Evolutionary conservation across 2,888 invertebrate genomes (phyloP).

Genomic region (Trimorus sp.): DNA sequence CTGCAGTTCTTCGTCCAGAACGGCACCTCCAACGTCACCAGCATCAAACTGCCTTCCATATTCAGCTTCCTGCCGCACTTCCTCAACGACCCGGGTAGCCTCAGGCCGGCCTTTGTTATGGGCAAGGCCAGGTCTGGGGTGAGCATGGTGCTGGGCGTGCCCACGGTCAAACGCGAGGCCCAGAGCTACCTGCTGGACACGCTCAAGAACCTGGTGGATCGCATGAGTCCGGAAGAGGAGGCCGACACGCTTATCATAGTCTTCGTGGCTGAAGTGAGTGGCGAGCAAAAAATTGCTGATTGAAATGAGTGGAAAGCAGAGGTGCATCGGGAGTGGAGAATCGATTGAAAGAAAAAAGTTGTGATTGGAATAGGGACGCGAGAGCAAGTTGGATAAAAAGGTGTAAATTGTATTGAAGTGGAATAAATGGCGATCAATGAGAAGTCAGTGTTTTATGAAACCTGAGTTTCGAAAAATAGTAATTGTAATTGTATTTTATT

Average conservation of each 20-base stretch:
- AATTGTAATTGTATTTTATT: too few species aligned
- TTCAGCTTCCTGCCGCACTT: conserved; percentile 94
- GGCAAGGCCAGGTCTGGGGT: conserved; percentile 85
- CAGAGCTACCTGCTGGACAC: conserved; percentile 94
- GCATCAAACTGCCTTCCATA: conserved; percentile 89
- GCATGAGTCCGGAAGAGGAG: conserved; percentile 88
- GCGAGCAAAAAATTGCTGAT: too few species aligned
- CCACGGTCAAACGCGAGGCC: conserved; percentile 94
- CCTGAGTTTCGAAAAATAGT: too few species aligned
- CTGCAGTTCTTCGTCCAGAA: conserved; percentile 80
- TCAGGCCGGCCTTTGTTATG: conserved; percentile 90
- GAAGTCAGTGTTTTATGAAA: too few species aligned
- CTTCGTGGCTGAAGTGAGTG: conserved; percentile 90
- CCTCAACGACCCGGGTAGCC: conserved; percentile 88
- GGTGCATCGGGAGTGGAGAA: too few species aligned
- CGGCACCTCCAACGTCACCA: conserved; percentile 79
- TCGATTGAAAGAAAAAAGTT: too few species aligned
- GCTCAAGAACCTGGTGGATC: conserved; percentile 90
- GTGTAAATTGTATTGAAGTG: too few species aligned
- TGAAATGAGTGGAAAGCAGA: too few species aligned
- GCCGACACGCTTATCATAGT: conserved; percentile 92
- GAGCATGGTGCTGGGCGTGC: conserved; percentile 93
- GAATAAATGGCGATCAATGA: too few species aligned
- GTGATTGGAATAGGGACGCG: too few species aligned
- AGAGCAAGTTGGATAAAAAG: too few species aligned